Evolutionary conservation across 2,797 vertebrate genomes (phyloP), one percentile per base, ranked within the genome.

Genomic region (Spinus olivaceus): DNA sequence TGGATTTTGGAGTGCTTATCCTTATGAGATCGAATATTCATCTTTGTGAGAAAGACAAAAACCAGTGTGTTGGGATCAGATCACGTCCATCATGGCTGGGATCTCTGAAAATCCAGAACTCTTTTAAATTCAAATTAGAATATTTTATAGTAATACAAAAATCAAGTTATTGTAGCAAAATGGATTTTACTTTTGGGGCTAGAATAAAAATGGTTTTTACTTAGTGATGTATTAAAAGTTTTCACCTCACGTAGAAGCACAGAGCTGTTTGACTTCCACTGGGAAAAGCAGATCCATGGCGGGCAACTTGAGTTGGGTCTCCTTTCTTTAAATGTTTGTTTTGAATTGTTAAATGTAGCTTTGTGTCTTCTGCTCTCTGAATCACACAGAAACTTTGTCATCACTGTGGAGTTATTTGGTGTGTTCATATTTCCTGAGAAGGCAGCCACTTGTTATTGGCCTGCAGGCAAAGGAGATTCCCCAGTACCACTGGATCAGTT

Each of bases 181-280:
- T 61, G 32, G 65, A 65, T 93, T 95, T 95, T 86, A 65, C 10
- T 49, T 92, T 91, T 86, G 42, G 25, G 67, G 23, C n/a, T 92
- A 9, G 37, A 81, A 81, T 65, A 69, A 93, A 91, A 91, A 66
- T 76, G 69, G 78, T 88, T 94, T 93, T 95, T 94, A 72, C 42
- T 65, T 83, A 88, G 47, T 85, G 59, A 53, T 72, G 24, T 37
- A 69, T 86, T 86, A 32, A 76, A 66, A 51, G 30, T 93, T 92
- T 79, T 90, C 44, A 76, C 24, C 27, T 81, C 41, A 42, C 54
- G 87, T 82, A 32, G 18, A 81, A 86, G 50, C 50, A 51, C 47
- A 49, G 14, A 46, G 30, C 47, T 84, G 16, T 82, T 80, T 44
- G 37, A 51, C 37, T 91, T 87, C 78, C 35, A 22, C 28, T 49